Percentiles rank a stretch among this genome's conserved stretches.
Conservation (phyloP, 2,888 invertebrate species). For the Pandemis heparana region DNA sequence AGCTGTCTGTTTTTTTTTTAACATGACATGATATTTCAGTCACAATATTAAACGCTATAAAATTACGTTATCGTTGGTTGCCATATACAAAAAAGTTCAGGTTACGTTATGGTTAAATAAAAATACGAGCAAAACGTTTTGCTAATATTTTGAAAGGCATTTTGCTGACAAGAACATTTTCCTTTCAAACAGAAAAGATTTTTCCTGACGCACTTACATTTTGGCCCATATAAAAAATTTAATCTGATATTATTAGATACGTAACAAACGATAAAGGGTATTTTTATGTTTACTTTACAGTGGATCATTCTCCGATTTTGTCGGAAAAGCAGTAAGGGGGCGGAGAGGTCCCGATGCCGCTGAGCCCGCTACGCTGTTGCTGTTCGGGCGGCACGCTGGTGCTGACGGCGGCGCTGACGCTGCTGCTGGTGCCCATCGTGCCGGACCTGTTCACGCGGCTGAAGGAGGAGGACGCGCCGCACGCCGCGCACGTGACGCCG, state of each 20-base stretch:
- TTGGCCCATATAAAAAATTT: constrained; percentile 3
- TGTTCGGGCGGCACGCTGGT: constrained; percentile 66
- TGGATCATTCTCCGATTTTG: constrained; percentile 36
- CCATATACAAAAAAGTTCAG: too few species aligned
- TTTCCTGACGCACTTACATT: constrained; percentile 15
- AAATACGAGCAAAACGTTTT: not conserved
- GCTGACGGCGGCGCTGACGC: constrained; percentile 60
- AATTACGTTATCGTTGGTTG: not conserved
- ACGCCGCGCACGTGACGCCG: constrained; percentile 43
- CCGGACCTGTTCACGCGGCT: constrained; percentile 57
- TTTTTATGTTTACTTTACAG: constrained; percentile 26
- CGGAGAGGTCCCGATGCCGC: constrained; percentile 59
- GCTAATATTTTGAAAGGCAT: not conserved
- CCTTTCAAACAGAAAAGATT: constrained; percentile 24
- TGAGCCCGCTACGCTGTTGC: constrained; percentile 60
- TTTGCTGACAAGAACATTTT: constrained; percentile 10
- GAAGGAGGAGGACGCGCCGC: constrained; percentile 48
- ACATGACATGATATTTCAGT: not conserved
- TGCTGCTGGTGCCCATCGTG: constrained; percentile 66
- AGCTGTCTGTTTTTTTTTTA: not conserved
- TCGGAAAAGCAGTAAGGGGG: constrained; percentile 43
- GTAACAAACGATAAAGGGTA: not conserved
- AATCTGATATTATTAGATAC: constrained; percentile 6
- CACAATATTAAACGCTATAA: not conserved
- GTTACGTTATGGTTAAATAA: not conserved